Evolutionary conservation across 2,797 vertebrate species (phyloP).

Genomic region (Aplochiton taeniatus): DNA sequence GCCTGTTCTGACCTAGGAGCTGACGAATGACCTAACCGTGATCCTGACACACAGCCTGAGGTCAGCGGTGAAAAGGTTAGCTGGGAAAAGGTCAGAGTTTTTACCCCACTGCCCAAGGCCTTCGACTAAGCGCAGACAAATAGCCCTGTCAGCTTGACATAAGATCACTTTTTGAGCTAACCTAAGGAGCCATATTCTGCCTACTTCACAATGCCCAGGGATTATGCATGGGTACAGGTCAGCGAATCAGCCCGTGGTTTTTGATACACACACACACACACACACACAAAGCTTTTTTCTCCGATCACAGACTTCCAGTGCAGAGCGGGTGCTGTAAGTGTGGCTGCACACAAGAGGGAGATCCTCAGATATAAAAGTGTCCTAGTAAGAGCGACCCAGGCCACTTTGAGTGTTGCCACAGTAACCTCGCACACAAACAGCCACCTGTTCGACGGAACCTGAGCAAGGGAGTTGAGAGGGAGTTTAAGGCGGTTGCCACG

Average conservation of each 20-base stretch:
- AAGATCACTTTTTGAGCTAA: too few relatives aligned
- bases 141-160: not conserved
- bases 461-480: conserved; percentile 10
- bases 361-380: conserved; percentile 62
- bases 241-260: too few relatives aligned
- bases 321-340: conserved; percentile 18
- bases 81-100: too few relatives aligned
- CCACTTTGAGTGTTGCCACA: conserved; percentile 45
- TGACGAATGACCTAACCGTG: too few relatives aligned
- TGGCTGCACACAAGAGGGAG: conserved; percentile 21
- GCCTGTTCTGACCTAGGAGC: too few relatives aligned
- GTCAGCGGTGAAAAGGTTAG: too few relatives aligned
- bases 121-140: too few relatives aligned
- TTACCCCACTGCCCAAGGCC: too few relatives aligned
- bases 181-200: too few relatives aligned
- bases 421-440: conserved; percentile 52
- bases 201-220: too few relatives aligned
- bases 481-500: conserved; percentile 55
- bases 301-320: not conserved
- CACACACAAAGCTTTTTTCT: not conserved
- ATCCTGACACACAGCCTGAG: too few relatives aligned
- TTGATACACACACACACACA: not conserved
- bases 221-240: too few relatives aligned
- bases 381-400: conserved; percentile 51
- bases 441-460: conserved; percentile 63